phyloP scores from a whole-genome alignment of 2,797 vertebrate species.

The Carduelis carduelis region DNA sequence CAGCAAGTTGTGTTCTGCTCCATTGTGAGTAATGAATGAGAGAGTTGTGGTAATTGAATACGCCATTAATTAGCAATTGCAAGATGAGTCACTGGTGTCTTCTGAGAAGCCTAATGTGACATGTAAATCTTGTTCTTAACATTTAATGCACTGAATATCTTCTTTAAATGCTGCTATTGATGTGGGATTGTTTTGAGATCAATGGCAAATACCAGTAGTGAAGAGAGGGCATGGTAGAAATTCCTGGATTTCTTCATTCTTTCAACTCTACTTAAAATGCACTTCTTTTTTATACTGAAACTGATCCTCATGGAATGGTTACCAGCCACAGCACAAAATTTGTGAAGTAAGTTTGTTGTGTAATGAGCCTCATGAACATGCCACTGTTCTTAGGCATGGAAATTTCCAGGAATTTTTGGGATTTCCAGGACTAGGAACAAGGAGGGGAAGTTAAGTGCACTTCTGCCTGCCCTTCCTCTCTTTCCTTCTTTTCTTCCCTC shows the following conservation, averaged over 20 bases:
- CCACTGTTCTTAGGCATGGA: neutral
- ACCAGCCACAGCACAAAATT: neutral
- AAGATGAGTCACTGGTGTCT: neutral
- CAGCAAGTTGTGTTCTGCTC: neutral
- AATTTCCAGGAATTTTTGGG: neutral
- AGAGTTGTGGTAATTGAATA: neutral
- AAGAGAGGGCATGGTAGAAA: neutral
- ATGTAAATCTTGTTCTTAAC: neutral
- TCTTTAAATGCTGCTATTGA: neutral
- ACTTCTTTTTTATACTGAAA: neutral
- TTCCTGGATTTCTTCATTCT: neutral
- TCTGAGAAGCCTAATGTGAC: neutral
- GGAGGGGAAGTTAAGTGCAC: neutral
- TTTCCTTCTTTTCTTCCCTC: neutral
- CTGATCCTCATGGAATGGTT: neutral
- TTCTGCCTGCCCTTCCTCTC: neutral
- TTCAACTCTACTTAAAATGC: neutral
- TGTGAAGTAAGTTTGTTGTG: neutral
- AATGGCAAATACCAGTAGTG: neutral
- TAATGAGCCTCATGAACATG: neutral
- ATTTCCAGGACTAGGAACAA: neutral
- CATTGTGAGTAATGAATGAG: neutral
- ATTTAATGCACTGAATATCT: neutral
- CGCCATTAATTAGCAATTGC: neutral
- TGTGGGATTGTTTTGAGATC: neutral